Evolutionary conservation across 2,797 vertebrate genomes (phyloP), one percentile per base, ranked within the genome.

Genomic region (Eutrigla gurnardus): DNA sequence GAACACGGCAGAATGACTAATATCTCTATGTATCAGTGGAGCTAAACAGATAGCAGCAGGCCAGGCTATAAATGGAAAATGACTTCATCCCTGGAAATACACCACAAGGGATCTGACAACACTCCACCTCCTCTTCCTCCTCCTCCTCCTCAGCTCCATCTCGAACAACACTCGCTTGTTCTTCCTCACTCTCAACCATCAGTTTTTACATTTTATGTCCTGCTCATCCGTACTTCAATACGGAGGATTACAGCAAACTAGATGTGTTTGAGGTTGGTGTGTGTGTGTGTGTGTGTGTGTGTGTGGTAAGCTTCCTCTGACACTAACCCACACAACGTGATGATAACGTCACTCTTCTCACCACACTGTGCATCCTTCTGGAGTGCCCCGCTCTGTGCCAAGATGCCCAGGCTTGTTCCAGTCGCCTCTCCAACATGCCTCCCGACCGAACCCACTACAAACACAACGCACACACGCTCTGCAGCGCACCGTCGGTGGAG

Each of bases 31-130:
- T 84, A 86, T 88, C 85, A 82, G 80, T 10, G 74, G 77, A 85
- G 85, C 84, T 86, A 82, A 87, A 88, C 86, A 90, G 90, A 90
- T 88, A 90, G 85, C 91, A 93, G 93, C 90, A 85, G 76, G 86
- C 83, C 78, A 64, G 81, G 91, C 91, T 93, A 93, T 91, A 92
- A 93, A 94, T 92, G 92, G 92, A 94, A 94, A 86, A 92, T 94
- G 91, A 94, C 91, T 92, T 93, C 91, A 94, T 92, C 90, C 81
- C 80, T 83, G 84, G 85, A 89, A 90, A 90, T 88, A 86, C 82
- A 92, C 84, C 91, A 91, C 90, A 70, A 75, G 89, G 92, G 81
- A 92, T 79, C 86, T 47, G 78, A 86, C 84, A 87, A 79, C 86
- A 88, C 91, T 82, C 84, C 74, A 66, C 84, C 82, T 82, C 88